These are phyloP conservation scores for Centropus bengalensis DNA, from an alignment of 2,113 vertebrate genomes.

Conservation along the genomic window DNA sequence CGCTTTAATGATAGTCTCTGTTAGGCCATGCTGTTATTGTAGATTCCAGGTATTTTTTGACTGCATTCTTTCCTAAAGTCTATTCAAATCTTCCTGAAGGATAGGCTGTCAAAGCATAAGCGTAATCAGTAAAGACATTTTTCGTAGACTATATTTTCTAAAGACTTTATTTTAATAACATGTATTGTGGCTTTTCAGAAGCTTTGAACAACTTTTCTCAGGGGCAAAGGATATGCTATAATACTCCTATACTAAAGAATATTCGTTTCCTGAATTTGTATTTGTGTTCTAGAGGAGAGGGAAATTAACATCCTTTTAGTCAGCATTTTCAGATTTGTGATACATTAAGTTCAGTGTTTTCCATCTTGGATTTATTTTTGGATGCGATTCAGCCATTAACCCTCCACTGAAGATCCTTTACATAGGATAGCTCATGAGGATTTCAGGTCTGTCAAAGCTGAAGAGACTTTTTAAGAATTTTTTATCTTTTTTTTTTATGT, in stretches of 20 bases:
- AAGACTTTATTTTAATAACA: background rate
- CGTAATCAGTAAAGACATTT: background rate
- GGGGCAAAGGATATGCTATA: background rate
- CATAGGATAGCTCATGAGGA: background rate
- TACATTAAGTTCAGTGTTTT: background rate
- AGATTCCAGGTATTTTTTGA: background rate
- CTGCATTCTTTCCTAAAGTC: background rate
- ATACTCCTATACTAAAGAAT: background rate
- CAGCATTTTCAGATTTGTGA: background rate
- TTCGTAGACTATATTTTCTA: background rate
- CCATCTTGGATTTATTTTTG: background rate
- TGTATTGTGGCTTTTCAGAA: background rate
- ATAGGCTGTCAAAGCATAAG: background rate
- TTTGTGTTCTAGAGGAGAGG: background rate
- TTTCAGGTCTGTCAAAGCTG: background rate
- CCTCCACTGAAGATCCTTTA: background rate
- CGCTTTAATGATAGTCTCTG: background rate
- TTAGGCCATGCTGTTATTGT: background rate
- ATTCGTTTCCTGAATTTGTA: background rate
- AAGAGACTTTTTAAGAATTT: background rate
- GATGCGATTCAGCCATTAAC: background rate
- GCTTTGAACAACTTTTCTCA: background rate
- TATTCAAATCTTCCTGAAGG: background rate
- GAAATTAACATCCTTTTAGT: background rate
- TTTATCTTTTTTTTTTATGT: background rate